Evolutionary conservation across 1,140 invertebrate species (phyloP).

Genomic region (Argopecten irradians): DNA sequence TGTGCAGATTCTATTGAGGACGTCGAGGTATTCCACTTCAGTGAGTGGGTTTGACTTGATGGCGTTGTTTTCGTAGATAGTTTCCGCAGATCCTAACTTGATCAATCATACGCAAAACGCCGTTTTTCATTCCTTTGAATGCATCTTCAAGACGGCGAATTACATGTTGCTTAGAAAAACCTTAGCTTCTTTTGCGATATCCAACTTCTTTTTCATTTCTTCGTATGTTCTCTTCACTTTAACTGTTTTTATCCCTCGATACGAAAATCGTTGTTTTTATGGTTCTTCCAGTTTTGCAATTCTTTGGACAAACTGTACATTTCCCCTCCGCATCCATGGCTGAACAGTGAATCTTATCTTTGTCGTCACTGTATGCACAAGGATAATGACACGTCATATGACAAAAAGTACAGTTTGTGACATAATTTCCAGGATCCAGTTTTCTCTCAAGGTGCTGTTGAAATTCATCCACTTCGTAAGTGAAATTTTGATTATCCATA

Average conservation of each 20-base stretch:
- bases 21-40: not conserved
- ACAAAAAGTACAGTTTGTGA: slow-evolving; percentile 58
- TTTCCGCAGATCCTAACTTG: not conserved
- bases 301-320: slow-evolving; percentile 45
- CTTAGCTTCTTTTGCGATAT: slow-evolving; percentile 4
- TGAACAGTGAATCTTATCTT: slow-evolving; percentile 36
- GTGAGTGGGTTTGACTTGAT: not conserved
- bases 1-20: not conserved
- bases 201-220: slow-evolving; percentile 42
- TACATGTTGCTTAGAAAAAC: not conserved
- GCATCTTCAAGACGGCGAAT: not conserved
- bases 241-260: not conserved
- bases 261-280: slow-evolving; percentile 43
- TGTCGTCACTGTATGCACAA: slow-evolving; percentile 40
- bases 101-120: not conserved
- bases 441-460: slow-evolving; percentile 26
- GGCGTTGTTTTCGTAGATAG: not conserved
- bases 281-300: slow-evolving; percentile 50
- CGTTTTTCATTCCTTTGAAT: not conserved
- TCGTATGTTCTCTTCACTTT: slow-evolving; percentile 35
- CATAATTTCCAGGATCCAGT: slow-evolving; percentile 45
- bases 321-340: slow-evolving; percentile 34
- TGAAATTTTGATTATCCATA: slow-evolving; percentile 54
- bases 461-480: slow-evolving; percentile 34
- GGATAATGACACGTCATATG: slow-evolving; percentile 57